Evolutionary conservation across 2,113 vertebrate genomes (phyloP).

Genomic region (Lethenteron camtschaticum): DNA sequence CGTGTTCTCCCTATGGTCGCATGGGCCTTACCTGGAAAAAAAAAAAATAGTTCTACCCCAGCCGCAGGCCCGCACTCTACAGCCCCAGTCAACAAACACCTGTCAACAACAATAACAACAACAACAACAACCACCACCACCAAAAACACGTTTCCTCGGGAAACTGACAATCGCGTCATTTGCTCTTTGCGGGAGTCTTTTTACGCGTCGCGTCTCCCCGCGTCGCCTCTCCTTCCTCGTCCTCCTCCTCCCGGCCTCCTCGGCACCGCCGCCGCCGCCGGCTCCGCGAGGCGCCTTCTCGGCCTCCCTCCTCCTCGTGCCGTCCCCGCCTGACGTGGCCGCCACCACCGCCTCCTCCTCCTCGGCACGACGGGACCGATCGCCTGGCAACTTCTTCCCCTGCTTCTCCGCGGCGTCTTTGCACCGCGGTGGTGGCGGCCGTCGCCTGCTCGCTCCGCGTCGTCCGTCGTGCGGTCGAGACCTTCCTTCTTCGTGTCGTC

Average conservation of each 20-base stretch:
- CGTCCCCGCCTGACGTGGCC: neutral
- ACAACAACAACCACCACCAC: too few relatives aligned
- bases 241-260: neutral
- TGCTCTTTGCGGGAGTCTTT: too few relatives aligned
- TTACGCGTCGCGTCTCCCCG: neutral
- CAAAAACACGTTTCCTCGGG: too few relatives aligned
- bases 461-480: neutral
- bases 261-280: neutral
- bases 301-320: neutral
- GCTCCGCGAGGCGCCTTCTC: neutral
- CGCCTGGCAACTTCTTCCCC: neutral
- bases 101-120: too few relatives aligned
- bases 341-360: neutral
- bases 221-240: neutral
- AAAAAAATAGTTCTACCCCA: too few relatives aligned
- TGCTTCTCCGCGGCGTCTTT: neutral
- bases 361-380: neutral
- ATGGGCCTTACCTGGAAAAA: too few relatives aligned
- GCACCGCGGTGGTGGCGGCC: neutral
- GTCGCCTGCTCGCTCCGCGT: neutral
- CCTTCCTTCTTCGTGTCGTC: neutral
- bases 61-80: too few relatives aligned
- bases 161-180: too few relatives aligned
- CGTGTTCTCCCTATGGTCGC: too few relatives aligned
- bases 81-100: too few relatives aligned